phyloP scores from a whole-genome alignment of 2,888 invertebrate species.

The Leucozona laternaria region DNA sequence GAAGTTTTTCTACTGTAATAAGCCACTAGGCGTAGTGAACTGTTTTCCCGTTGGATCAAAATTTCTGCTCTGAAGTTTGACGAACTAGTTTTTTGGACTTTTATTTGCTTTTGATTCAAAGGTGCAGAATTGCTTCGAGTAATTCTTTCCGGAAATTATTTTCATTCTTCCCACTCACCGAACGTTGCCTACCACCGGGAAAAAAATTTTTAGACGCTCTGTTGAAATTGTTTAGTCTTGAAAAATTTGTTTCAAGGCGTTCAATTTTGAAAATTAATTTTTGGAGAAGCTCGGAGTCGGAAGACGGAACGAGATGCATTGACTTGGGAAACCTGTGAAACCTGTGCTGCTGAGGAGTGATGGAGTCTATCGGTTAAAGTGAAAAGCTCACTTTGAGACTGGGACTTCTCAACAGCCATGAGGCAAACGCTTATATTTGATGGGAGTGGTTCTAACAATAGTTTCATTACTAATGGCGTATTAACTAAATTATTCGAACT shows the following conservation, averaged over 20 bases:
- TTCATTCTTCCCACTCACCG: neutral
- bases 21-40: conserved; percentile 20
- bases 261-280: conserved; percentile 3
- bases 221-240: neutral
- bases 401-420: conserved; percentile 35
- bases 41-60: conserved; percentile 18
- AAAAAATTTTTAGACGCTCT: conserved; percentile 2
- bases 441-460: conserved; percentile 26
- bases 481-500: too few species aligned
- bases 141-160: neutral
- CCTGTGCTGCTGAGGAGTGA: neutral
- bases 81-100: neutral
- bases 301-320: neutral
- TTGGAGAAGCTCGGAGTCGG: neutral
- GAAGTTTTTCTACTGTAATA: conserved; percentile 61
- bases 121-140: neutral
- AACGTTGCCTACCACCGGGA: neutral
- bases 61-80: conserved; percentile 14
- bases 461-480: neutral
- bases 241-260: neutral
- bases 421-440: conserved; percentile 12
- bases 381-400: conserved; percentile 12
- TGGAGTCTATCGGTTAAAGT: too few species aligned
- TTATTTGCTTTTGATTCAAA: neutral
- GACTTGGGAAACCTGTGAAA: neutral